These are phyloP conservation scores for Omphaloscelis lunosa DNA, from an alignment of 2,888 invertebrate genomes.

Conservation along the genomic window DNA sequence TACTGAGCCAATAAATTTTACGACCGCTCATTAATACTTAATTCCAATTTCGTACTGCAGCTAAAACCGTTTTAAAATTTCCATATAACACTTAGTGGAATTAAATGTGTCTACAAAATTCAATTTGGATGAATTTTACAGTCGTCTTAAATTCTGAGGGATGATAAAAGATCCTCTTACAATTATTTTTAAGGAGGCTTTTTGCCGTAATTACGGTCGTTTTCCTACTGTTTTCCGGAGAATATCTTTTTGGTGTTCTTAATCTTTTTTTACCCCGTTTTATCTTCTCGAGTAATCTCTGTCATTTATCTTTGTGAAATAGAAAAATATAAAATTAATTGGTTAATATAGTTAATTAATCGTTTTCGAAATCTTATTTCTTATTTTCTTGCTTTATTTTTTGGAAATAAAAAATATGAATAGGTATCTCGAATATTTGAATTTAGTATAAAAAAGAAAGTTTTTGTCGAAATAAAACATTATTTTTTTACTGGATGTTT, in stretches of 20 bases:
- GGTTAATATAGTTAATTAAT: slow-evolving; percentile 23
- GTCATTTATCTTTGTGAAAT: slow-evolving; percentile 48
- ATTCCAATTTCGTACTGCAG: slow-evolving; percentile 39
- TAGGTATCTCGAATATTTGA: neutral
- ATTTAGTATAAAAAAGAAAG: neutral
- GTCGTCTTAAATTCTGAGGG: slow-evolving; percentile 61
- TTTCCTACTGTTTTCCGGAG: slow-evolving; percentile 57
- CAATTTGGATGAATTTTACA: slow-evolving; percentile 63
- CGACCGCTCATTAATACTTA: slow-evolving; percentile 35
- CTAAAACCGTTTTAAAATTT: slow-evolving; percentile 43
- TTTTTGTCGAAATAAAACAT: neutral
- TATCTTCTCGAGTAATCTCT: slow-evolving; percentile 58
- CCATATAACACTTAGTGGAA: slow-evolving; percentile 58
- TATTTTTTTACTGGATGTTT: too few relatives aligned
- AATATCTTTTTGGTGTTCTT: slow-evolving; percentile 61
- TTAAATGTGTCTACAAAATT: slow-evolving; percentile 60
- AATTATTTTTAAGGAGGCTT: slow-evolving; percentile 65
- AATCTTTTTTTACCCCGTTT: slow-evolving; percentile 62
- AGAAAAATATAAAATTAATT: slow-evolving; percentile 35
- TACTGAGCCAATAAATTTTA: slow-evolving; percentile 41
- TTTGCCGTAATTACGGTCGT: slow-evolving; percentile 61
- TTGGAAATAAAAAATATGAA: neutral
- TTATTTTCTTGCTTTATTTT: neutral
- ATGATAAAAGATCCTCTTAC: slow-evolving; percentile 64
- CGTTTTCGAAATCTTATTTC: neutral